A percentile compares a stretch with the other conserved stretches of the same genome.
These are phyloP conservation scores for Pandemis corylana DNA, from an alignment of 2,888 invertebrate species.

Conservation along the genomic window DNA sequence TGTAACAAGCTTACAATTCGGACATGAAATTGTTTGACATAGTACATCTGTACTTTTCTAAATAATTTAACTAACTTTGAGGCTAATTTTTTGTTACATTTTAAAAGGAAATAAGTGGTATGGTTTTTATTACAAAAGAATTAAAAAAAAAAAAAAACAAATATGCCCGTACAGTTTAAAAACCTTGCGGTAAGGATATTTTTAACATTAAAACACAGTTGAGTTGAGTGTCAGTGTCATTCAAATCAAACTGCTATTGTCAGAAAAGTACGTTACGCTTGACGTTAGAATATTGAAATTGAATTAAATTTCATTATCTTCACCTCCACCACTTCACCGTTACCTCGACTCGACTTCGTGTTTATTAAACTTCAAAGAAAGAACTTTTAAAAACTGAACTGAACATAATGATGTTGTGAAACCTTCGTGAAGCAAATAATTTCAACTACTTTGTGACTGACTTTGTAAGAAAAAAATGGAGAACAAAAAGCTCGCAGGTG, in stretches of 20 bases:
- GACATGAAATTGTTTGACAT: not conserved
- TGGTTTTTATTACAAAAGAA: too few relatives aligned
- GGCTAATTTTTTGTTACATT: too few relatives aligned
- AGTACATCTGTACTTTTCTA: not conserved
- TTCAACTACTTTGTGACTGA: not conserved
- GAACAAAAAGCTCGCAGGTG: slow-evolving; percentile 57
- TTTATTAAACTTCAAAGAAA: not conserved
- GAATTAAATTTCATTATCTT: too few relatives aligned
- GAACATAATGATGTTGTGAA: slow-evolving; percentile 24
- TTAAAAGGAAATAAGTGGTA: too few relatives aligned
- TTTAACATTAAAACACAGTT: not conserved
- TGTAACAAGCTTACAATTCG: not conserved
- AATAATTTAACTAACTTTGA: not conserved
- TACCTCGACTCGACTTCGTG: not conserved
- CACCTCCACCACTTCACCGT: not conserved
- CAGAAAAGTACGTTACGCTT: slow-evolving; percentile 35
- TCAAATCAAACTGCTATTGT: slow-evolving; percentile 2
- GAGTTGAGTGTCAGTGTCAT: slow-evolving; percentile 18
- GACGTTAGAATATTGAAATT: too few relatives aligned
- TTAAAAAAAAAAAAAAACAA: too few relatives aligned
- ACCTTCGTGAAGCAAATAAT: not conserved
- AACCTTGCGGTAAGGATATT: not conserved
- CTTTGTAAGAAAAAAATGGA: slow-evolving; percentile 45
- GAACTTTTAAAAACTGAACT: not conserved
- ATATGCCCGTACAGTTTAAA: too few relatives aligned